Conservation (phyloP, 2,888 invertebrate genomes). For the Parelbella ahira region DNA sequence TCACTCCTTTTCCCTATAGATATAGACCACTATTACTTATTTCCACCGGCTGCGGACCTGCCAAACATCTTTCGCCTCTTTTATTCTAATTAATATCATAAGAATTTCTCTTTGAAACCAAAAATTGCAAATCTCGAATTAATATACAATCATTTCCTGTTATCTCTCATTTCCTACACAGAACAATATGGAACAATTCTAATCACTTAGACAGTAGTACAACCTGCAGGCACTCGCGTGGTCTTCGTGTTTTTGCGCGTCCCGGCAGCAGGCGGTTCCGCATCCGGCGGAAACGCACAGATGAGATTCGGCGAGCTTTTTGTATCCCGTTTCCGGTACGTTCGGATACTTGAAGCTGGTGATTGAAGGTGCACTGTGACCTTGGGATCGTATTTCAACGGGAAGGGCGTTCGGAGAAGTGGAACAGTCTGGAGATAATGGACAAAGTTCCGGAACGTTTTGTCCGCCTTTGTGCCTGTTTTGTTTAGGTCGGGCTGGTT, state of each 20-base stretch:
- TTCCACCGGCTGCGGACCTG: too few relatives aligned
- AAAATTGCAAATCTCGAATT: too few relatives aligned
- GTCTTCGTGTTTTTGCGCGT: constrained; percentile 45
- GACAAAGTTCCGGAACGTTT: constrained; percentile 21
- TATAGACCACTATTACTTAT: too few relatives aligned
- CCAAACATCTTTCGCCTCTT: too few relatives aligned
- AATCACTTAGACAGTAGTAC: constrained; percentile 27
- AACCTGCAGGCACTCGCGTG: constrained; percentile 55
- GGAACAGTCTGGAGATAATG: constrained; percentile 23
- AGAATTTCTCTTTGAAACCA: too few relatives aligned
- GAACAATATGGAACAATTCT: constrained; percentile 1
- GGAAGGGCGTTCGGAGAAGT: constrained; percentile 35
- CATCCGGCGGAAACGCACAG: constrained; percentile 66
- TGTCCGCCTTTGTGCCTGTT: constrained; percentile 4
- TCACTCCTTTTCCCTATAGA: too few relatives aligned
- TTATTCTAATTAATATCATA: too few relatives aligned
- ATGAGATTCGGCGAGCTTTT: constrained; percentile 62
- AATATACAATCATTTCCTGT: too few relatives aligned
- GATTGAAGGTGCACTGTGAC: constrained; percentile 72
- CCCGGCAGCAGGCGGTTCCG: constrained; percentile 65
- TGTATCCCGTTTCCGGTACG: constrained; percentile 57
- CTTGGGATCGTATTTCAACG: constrained; percentile 59
- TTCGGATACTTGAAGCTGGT: constrained; percentile 52
- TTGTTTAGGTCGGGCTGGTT: constrained; percentile 20
- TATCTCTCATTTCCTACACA: too few relatives aligned